Percentiles rank a stretch among this genome's conserved stretches.
phyloP scores from a whole-genome alignment of 2,113 vertebrate genomes.

The Xiphias gladius region DNA sequence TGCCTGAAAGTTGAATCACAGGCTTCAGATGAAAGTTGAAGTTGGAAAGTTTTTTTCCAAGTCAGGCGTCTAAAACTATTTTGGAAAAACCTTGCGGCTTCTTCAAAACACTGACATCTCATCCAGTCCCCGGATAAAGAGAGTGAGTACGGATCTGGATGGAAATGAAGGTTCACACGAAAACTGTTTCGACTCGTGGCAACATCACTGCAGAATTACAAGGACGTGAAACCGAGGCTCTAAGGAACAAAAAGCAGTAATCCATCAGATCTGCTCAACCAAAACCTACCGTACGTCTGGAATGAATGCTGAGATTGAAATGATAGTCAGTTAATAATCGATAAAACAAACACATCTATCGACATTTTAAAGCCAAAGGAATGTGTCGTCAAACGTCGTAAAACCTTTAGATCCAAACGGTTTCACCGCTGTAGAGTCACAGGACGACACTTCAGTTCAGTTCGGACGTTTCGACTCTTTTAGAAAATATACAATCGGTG shows the following conservation, averaged over 20 bases:
- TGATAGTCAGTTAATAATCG: background rate
- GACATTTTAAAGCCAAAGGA: slow-evolving; percentile 3
- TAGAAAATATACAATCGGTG: slow-evolving; percentile 48
- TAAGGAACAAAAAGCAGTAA: slow-evolving; percentile 13
- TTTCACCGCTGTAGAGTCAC: background rate
- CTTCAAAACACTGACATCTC: too few species aligned
- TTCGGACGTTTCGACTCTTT: background rate
- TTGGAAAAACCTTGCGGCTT: too few species aligned
- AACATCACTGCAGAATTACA: slow-evolving; percentile 13
- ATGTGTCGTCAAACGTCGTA: background rate
- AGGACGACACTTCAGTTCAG: background rate
- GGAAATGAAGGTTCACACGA: too few species aligned
- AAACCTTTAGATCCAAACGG: background rate
- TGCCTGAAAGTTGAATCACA: too few species aligned
- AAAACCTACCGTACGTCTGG: background rate
- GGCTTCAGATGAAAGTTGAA: too few species aligned
- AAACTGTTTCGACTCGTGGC: slow-evolving; percentile 17
- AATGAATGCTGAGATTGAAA: background rate
- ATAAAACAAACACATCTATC: background rate
- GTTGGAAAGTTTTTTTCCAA: too few species aligned
- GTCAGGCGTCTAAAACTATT: too few species aligned
- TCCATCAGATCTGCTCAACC: background rate
- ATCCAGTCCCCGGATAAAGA: too few species aligned
- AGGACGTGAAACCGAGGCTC: background rate
- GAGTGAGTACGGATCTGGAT: too few species aligned